phyloP scores from a whole-genome alignment of 2,113 vertebrate species.

The Thamnaconus septentrionalis region DNA sequence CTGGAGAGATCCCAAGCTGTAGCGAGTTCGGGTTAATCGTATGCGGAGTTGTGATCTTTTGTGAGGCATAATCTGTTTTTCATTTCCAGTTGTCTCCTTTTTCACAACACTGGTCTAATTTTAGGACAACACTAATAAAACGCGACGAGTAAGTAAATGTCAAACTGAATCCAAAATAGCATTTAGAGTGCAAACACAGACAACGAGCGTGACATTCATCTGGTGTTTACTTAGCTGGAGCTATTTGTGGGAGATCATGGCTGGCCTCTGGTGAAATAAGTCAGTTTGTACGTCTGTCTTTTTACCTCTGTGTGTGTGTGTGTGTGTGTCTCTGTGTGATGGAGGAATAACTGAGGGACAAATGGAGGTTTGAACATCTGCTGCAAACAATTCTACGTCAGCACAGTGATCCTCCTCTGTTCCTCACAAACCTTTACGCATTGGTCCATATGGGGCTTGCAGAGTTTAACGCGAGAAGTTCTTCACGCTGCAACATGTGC shows the following conservation, averaged over 20 bases:
- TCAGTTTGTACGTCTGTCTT: no score
- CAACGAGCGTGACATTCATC: slow-evolving; percentile 59
- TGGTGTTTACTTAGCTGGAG: slow-evolving; percentile 63
- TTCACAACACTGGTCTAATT: slow-evolving; percentile 3
- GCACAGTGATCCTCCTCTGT: slow-evolving; percentile 35
- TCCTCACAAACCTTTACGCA: neutral
- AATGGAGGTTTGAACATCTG: slow-evolving; percentile 58
- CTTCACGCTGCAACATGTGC: no score
- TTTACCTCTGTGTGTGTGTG: no score
- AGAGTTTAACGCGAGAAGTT: neutral
- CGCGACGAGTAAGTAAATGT: slow-evolving; percentile 31
- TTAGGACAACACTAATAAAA: slow-evolving; percentile 21
- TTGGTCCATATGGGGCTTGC: neutral
- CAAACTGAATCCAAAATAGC: slow-evolving; percentile 33
- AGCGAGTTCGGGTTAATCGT: neutral
- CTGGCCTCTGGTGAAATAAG: slow-evolving; percentile 32
- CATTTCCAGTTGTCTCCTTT: neutral
- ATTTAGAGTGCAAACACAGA: slow-evolving; percentile 49
- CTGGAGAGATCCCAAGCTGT: neutral
- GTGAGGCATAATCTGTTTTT: neutral
- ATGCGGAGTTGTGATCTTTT: slow-evolving; percentile 6
- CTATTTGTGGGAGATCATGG: slow-evolving; percentile 51
- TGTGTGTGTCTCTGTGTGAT: slow-evolving; percentile 1
- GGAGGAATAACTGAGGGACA: slow-evolving; percentile 50
- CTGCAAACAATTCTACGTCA: slow-evolving; percentile 47